phyloP scores from a whole-genome alignment of 2,797 vertebrate genomes.

The Squalus acanthias region DNA sequence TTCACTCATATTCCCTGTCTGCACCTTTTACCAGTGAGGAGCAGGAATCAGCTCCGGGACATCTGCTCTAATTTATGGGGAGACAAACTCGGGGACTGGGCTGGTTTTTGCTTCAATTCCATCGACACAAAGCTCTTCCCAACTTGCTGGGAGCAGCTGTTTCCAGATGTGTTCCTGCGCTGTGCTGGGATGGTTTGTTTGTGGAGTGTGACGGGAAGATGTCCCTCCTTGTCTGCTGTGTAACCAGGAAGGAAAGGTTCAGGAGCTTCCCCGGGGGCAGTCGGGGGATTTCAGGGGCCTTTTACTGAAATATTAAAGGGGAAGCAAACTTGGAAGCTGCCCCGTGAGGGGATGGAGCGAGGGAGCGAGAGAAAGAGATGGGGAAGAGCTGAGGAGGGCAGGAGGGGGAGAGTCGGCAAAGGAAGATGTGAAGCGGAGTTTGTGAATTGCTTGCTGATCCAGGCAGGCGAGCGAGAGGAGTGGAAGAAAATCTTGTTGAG shows the following conservation, averaged over 20 bases:
- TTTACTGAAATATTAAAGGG: constrained; percentile 77
- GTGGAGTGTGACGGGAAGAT: constrained; percentile 55
- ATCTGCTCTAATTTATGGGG: background rate
- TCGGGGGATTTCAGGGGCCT: constrained; percentile 60
- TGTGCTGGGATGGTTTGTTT: constrained; percentile 53
- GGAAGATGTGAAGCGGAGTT: constrained; percentile 51
- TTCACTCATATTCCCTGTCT: background rate
- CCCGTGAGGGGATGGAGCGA: constrained; percentile 53
- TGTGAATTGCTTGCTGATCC: constrained; percentile 65
- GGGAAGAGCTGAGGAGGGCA: constrained; percentile 47
- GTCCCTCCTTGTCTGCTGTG: constrained; percentile 46
- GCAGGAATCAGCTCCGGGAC: background rate
- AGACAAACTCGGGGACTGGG: background rate
- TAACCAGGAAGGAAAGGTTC: constrained; percentile 48
- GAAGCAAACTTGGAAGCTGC: constrained; percentile 60
- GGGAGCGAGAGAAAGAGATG: constrained; percentile 58
- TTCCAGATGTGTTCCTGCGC: constrained; percentile 47
- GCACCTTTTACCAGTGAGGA: background rate
- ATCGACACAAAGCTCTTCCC: constrained; percentile 40
- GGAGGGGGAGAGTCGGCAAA: constrained; percentile 41
- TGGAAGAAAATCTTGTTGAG: constrained; percentile 73
- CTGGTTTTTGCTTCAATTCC: background rate
- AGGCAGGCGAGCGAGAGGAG: constrained; percentile 62
- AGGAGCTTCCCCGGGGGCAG: constrained; percentile 51
- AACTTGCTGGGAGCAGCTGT: constrained; percentile 43